phyloP scores from a whole-genome alignment of 2,888 invertebrate species.

The Clitarchus hookeri region DNA sequence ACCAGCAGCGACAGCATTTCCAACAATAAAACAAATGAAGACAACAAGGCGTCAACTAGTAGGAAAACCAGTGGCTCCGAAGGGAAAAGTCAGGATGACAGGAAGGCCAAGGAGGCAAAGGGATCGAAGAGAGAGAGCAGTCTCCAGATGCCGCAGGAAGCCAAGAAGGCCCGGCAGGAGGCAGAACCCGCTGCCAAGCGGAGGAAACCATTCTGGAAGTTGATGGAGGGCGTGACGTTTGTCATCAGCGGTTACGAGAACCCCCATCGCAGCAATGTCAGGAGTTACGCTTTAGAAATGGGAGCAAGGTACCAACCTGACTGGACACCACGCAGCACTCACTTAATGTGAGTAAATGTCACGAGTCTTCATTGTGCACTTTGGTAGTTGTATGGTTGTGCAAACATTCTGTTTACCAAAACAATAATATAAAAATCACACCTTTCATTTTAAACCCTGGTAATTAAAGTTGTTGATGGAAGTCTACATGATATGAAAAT shows the following conservation, averaged over 20 bases:
- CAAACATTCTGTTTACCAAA: too few species aligned
- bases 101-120: background rate
- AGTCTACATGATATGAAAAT: too few species aligned
- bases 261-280: constrained; percentile 71
- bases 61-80: background rate
- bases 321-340: constrained; percentile 78
- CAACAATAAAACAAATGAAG: background rate
- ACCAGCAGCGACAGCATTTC: background rate
- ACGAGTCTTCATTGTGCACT: too few species aligned
- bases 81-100: background rate
- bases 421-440: too few species aligned
- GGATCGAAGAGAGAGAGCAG: constrained; percentile 5
- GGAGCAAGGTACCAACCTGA: constrained; percentile 79
- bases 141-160: constrained; percentile 38
- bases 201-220: constrained; percentile 60
- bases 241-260: constrained; percentile 89
- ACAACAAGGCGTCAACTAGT: too few species aligned
- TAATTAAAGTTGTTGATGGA: too few species aligned
- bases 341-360: constrained; percentile 72
- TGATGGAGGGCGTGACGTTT: constrained; percentile 71
- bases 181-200: constrained; percentile 24
- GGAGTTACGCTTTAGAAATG: constrained; percentile 72
- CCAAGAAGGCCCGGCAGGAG: background rate
- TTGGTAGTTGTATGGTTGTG: too few species aligned
- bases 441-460: too few species aligned